Evolutionary conservation across 2,797 vertebrate species (phyloP), one percentile per base, ranked within the genome.

Genomic region (Cottoperca gobio): DNA sequence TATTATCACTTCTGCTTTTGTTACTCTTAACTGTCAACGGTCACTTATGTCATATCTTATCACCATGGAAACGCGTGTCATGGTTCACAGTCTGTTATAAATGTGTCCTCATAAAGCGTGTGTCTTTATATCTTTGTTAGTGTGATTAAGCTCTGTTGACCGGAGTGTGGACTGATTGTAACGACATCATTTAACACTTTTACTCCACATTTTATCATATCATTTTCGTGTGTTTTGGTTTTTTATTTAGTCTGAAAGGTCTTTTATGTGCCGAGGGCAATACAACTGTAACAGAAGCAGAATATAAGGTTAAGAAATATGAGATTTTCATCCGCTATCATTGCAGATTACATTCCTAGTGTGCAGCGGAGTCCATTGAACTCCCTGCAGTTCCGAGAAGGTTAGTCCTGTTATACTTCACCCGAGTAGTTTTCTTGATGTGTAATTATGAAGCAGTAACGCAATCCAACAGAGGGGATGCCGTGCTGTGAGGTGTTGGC

Each of bases 1-100:
- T 76, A 65, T 72, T 69, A 78, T 73, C 76, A 78, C 75, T 89
- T 91, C 86, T 91, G 58, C 81, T 83, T 83, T 76, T 39, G 31
- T 67, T 68, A 13, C 37, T 68, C 70, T 68, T 19, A 19, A 37
- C 46, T 1, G 45, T 77, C 31, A 33, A 33, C 31, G 33, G 31
- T 33, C 31, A 8, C 8, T 8, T 33, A 33, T 33, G 7, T 33
- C 17, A 65, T 75, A 39, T 70, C 73, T 76, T 64, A 61, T 83
- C 49, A 7, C 73, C 53, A 78, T 84, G 77, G 74, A 79, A 83
- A 86, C 37, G 6, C 5, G 12, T 54, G 17, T 71, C 39, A 49
- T 31, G 33, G 55, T 66, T 71, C 48, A 67, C 35, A 19, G 55
- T 53, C 2, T 4, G 43, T 73, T 6, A 60, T 63, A 66, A 78